phyloP scores from a whole-genome alignment of 2,113 vertebrate species.

The human region GRCh38 chr5:175464501-175465000 shows the following conservation, averaged over 20 bases:
- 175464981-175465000: neutral
- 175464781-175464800: neutral
- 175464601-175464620: neutral
- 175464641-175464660: neutral
- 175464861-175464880: neutral
- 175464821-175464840: rapidly evolving
- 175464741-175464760: neutral
- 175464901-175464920: neutral
- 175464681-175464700: no score
- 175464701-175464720: neutral
- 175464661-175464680: neutral
- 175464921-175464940: neutral
- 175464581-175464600: neutral
- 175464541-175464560: neutral
- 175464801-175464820: neutral
- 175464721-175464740: no score
- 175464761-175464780: neutral
- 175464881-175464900: neutral
- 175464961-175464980: neutral
- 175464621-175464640: neutral
- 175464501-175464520: neutral
- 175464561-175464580: neutral
- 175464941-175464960: no score
- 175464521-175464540: neutral
- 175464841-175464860: neutral